phyloP scores from a whole-genome alignment of 2,888 invertebrate species.

The Diarsia dahlii region DNA sequence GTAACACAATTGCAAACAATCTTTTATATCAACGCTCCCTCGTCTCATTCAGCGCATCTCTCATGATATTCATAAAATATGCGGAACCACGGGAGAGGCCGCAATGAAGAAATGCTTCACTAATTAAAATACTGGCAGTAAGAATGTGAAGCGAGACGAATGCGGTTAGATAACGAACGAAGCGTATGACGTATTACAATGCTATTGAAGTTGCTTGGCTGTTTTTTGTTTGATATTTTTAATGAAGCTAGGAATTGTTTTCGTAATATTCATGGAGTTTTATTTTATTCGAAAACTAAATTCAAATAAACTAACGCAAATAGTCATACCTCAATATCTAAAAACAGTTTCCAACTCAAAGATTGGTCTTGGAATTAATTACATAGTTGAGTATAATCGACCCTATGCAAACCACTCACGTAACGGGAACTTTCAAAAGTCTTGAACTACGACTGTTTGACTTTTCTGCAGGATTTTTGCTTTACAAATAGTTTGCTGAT shows the following conservation, averaged over 20 bases:
- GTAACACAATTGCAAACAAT: constrained; percentile 14
- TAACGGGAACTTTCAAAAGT: constrained; percentile 1
- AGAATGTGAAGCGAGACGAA: constrained; percentile 29
- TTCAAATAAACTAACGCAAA: not conserved
- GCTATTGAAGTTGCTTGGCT: constrained; percentile 1
- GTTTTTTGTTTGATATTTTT: constrained; percentile 8
- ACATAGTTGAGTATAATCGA: not conserved
- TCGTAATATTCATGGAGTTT: not conserved
- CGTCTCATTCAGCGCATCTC: constrained; percentile 22
- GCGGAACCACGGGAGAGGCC: constrained; percentile 31
- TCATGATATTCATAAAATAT: constrained; percentile 45
- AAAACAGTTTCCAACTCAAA: not conserved
- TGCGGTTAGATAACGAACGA: constrained; percentile 18
- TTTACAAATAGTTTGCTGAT: no score
- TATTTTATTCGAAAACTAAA: not conserved
- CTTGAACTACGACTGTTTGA: not conserved
- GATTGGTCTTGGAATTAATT: not conserved
- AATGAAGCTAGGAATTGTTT: not conserved
- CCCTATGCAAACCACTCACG: not conserved
- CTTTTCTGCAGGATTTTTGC: not conserved
- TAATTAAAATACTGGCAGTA: constrained; percentile 54
- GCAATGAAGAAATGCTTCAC: constrained; percentile 37
- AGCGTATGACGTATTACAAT: constrained; percentile 12
- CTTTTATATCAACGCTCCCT: constrained; percentile 15
- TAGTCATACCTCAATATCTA: not conserved